Evolutionary conservation across 2,113 vertebrate species (phyloP), one percentile per base, ranked within the genome.

Genomic region (Dryoscopus gambensis): DNA sequence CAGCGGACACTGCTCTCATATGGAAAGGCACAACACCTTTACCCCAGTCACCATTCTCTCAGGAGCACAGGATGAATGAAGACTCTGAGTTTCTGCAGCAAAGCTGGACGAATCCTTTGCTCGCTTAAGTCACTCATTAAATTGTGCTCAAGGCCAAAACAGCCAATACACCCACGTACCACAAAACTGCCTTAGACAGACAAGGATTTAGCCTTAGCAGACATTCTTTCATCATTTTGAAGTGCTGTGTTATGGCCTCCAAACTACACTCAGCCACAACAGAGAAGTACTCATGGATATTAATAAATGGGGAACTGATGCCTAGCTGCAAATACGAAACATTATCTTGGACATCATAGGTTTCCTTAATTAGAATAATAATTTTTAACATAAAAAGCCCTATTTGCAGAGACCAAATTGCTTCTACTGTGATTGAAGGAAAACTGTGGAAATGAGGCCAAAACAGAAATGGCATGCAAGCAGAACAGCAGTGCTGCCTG

Each of bases 31-130:
- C 37, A 71, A 9, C 19, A 40, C 24, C 63, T 53, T 59, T 56
- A 44, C 55, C 28, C 31, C 53, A 68, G 78, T 18, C 5, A 0
- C 25, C 3, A 3, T 53, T 20, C 76, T 82, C 42, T 25, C 31
- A 47, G 5, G 1, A 50, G 35, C 1, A 0, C 19, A 37, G 0
- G 3, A 64, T 3, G 4, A 52, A 40, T 27, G 12, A 42, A 69
- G 33, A 39, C 49, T 39, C 52, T 22, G 6, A 35, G 39, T 25
- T 63, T 56, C 49, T 0, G 0, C 19, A 50, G 16, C 11, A 33
- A 64, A 55, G 39, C 27, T 3, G 5, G 39, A 77, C 39, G 16
- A 77, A 56, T 17, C 30, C 40, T 73, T 20, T 13, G 17, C 60
- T 50, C 9, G 17, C 33, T 60, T 65, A 74, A 56, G 37, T 5